Base-by-base conservation (phyloP, 1,140 invertebrate species). In the Drosophila bocki region DNA sequence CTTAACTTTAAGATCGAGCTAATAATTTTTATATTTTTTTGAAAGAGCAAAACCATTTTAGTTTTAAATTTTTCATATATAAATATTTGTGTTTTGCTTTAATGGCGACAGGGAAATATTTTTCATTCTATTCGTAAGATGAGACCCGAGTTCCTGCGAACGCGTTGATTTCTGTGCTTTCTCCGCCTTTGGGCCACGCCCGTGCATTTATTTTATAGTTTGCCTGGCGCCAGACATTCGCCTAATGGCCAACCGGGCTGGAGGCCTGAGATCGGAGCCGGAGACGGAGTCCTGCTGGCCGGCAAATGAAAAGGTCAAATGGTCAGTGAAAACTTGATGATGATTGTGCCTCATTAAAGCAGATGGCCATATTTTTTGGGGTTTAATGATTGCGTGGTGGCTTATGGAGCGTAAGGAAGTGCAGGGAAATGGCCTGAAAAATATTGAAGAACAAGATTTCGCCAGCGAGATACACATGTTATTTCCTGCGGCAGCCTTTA, bases 151-250 rank as follows among this genome's bases (percentile, higher is more conserved):
- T 17, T 33, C 17, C 17, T 39, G 58, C 19, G 7, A 33, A 35
- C 32, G 47, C 37, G 17, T 33, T 65, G 47, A 64, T 45, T 45
- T 80, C 57, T 78, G 19, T 33, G 12, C 17, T 29, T 37, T 29
- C 12, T 41, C 47, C 57, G 54, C 80, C 70, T 77, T 72, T 57
- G 51, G 32, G 68, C 60, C 84, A 77, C 84, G 76, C 77, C 84
- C 45, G 62, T 56, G 83, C 53, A 74, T 87, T 87, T 88, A 83
- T 83, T 87, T 87, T 83, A 88, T 87, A 86, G 79, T 80, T 82
- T 37, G 44, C 59, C 68, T 82, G 83, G 83, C 83, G 83, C 84
- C 83, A 88, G 80, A 60, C 76, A 79, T 87, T 87, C 78, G 58
- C 69, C 79, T 76, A 82, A 86, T 87, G 79, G 75, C 69, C 60